phyloP scores from a whole-genome alignment of 2,797 vertebrate genomes.

The Enoplosus armatus region DNA sequence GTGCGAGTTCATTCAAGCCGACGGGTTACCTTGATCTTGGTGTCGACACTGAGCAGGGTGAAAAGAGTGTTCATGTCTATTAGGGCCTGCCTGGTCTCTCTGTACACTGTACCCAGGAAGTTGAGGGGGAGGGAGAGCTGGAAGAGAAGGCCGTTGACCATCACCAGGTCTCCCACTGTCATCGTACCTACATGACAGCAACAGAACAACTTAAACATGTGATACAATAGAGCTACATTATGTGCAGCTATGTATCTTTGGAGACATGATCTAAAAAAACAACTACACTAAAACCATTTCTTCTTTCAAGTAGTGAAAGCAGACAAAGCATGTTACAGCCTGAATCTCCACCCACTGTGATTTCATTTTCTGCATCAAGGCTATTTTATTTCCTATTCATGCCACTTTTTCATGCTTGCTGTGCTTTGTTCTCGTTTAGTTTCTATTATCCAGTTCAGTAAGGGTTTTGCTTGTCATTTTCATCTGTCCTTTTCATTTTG shows the following conservation, averaged over 20 bases:
- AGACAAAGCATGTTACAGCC: slow-evolving; percentile 53
- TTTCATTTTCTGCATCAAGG: slow-evolving; percentile 73
- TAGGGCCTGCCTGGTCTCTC: slow-evolving; percentile 98
- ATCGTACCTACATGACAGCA: slow-evolving; percentile 86
- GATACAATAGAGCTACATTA: slow-evolving; percentile 1
- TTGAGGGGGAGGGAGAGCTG: slow-evolving; percentile 97
- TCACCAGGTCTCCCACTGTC: slow-evolving; percentile 97
- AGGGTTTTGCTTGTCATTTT: slow-evolving; percentile 56
- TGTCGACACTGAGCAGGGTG: slow-evolving; percentile 93
- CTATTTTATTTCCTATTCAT: slow-evolving; percentile 65
- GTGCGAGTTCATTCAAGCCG: slow-evolving; percentile 11
- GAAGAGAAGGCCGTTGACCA: slow-evolving; percentile 99
- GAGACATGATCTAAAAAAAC: slow-evolving; percentile 17
- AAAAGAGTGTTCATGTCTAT: slow-evolving; percentile 99
- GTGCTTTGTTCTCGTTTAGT: slow-evolving; percentile 69
- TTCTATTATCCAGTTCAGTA: slow-evolving; percentile 62
- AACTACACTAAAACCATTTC: slow-evolving; percentile 29
- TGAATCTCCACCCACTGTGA: slow-evolving; percentile 62
- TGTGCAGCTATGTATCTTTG: slow-evolving; percentile 22
- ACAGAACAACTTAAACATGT: slow-evolving; percentile 37
- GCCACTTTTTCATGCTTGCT: slow-evolving; percentile 68
- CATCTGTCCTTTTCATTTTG: slow-evolving; percentile 55
- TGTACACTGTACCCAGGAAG: slow-evolving; percentile 98
- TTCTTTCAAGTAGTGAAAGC: slow-evolving; percentile 49
- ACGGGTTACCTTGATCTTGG: slow-evolving; percentile 94